phyloP scores from a whole-genome alignment of 2,113 vertebrate species.

The Psophia crepitans region DNA sequence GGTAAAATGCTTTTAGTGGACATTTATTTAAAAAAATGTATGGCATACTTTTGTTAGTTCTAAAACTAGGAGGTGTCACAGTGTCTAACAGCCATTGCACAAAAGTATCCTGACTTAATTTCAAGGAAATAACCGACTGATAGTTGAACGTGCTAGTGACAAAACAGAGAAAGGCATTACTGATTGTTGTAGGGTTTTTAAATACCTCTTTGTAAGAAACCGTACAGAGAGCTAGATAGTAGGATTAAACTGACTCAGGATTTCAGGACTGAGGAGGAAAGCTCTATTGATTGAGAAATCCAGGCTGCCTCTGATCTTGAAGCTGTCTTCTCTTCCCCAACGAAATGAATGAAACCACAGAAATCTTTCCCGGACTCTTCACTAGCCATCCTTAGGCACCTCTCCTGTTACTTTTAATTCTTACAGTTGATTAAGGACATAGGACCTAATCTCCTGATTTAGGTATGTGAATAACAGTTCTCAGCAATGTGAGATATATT shows the following conservation, averaged over 20 bases:
- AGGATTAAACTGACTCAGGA: not conserved
- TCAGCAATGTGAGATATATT: not conserved
- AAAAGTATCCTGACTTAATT: not conserved
- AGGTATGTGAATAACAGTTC: not conserved
- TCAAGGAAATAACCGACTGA: not conserved
- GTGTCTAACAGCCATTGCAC: not conserved
- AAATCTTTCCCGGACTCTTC: not conserved
- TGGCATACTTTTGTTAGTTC: not conserved
- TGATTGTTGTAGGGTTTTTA: not conserved
- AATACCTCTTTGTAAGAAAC: not conserved
- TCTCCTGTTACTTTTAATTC: not conserved
- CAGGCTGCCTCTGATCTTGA: not conserved
- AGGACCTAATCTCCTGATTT: not conserved
- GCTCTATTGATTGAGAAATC: not conserved
- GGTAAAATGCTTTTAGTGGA: not conserved
- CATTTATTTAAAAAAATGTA: not conserved
- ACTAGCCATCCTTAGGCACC: not conserved
- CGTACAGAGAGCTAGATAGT: not conserved
- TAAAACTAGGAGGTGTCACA: not conserved
- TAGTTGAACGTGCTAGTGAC: not conserved
- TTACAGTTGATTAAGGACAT: not conserved
- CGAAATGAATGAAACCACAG: not conserved
- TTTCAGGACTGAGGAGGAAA: not conserved
- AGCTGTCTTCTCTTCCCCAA: not conserved
- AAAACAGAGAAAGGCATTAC: not conserved